These are phyloP conservation scores for Xylota segnis DNA, from an alignment of 2,888 invertebrate genomes.

Conservation along the genomic window DNA sequence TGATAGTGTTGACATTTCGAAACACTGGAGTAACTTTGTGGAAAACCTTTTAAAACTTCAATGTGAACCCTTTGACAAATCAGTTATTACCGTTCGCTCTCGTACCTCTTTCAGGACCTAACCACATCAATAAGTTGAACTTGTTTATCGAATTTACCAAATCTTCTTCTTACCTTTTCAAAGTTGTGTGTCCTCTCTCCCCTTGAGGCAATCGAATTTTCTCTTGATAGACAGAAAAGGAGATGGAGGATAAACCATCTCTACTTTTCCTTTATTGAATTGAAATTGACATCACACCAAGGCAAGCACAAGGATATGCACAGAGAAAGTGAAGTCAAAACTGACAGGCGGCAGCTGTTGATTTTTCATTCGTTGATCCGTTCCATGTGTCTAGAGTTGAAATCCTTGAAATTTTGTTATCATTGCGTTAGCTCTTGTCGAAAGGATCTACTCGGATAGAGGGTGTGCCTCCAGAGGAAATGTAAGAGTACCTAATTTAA, in stretches of 20 bases:
- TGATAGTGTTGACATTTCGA: slow-evolving; percentile 26
- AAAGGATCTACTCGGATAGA: slow-evolving; percentile 15
- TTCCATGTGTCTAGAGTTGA: slow-evolving; percentile 45
- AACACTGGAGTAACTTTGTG: slow-evolving; percentile 7
- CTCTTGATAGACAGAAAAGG: neutral
- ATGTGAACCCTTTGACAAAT: slow-evolving; percentile 29
- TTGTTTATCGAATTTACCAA: slow-evolving; percentile 57
- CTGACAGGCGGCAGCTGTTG: slow-evolving; percentile 70
- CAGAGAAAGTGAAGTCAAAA: slow-evolving; percentile 47
- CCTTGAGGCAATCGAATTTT: slow-evolving; percentile 39
- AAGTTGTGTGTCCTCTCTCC: neutral
- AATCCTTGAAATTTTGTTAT: slow-evolving; percentile 47
- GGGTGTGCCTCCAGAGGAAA: slow-evolving; percentile 19
- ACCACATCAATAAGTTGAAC: slow-evolving; percentile 43
- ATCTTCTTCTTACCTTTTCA: slow-evolving; percentile 40
- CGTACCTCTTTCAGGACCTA: neutral
- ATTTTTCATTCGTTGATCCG: slow-evolving; percentile 65
- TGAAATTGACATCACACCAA: slow-evolving; percentile 56
- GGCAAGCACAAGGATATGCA: slow-evolving; percentile 12
- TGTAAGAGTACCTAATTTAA: slow-evolving; percentile 62
- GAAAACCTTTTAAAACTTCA: slow-evolving; percentile 18
- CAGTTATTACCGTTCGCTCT: neutral
- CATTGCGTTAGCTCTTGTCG: slow-evolving; percentile 28
- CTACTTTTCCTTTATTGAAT: slow-evolving; percentile 54
- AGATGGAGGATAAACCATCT: slow-evolving; percentile 30